Evolutionary conservation across 2,888 invertebrate genomes (phyloP).

Genomic region (Heliconius erato): DNA sequence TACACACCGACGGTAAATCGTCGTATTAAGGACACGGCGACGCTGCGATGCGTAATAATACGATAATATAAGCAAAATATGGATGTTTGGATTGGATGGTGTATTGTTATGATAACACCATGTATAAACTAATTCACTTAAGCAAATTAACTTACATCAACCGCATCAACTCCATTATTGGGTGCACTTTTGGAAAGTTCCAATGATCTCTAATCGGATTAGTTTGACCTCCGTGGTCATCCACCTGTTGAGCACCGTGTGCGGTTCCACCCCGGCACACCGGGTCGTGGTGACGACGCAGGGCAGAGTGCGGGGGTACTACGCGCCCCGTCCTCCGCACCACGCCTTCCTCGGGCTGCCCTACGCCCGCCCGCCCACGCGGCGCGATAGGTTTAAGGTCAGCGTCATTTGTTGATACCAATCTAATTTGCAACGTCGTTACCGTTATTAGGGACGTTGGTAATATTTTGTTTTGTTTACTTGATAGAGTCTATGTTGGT

Average conservation of each 20-base stretch:
- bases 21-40: conserved; percentile 2
- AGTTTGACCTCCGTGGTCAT: not conserved
- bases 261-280: conserved; percentile 49
- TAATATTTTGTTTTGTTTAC: conserved; percentile 13
- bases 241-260: conserved; percentile 45
- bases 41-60: not conserved
- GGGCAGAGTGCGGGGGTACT: conserved; percentile 75
- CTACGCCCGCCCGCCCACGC: conserved; percentile 71
- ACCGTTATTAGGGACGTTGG: conserved; percentile 48
- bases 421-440: conserved; percentile 58
- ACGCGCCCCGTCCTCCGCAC: conserved; percentile 65
- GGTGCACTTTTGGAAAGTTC: not conserved
- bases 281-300: conserved; percentile 70
- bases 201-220: not conserved
- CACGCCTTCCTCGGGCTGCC: conserved; percentile 77
- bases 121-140: conserved; percentile 5
- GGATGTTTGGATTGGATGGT: conserved; percentile 15
- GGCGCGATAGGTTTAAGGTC: conserved; percentile 73
- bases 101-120: conserved; percentile 3
- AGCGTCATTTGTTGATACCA: conserved; percentile 62
- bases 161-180: not conserved
- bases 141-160: not conserved
- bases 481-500: not conserved
- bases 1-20: not conserved
- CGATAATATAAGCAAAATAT: conserved; percentile 9